A percentile compares a stretch with the other conserved stretches of the same genome.
These are phyloP conservation scores for Ophion costatus DNA, from an alignment of 2,888 invertebrate species.

Conservation along the genomic window DNA sequence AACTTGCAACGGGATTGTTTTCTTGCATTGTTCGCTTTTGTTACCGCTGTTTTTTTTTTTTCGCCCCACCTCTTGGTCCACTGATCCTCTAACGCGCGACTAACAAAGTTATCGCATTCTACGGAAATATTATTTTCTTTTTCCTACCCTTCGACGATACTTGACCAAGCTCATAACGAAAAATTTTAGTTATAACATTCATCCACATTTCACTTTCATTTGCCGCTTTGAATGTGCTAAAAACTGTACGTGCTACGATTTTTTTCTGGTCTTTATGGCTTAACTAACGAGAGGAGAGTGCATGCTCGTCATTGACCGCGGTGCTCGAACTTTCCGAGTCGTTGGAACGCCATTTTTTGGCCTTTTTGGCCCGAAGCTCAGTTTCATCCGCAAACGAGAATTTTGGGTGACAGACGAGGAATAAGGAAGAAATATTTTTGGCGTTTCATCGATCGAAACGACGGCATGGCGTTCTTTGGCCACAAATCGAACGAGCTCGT, in stretches of 20 bases:
- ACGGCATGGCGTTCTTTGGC: no score
- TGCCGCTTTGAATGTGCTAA: conserved; percentile 83
- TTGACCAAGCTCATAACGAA: conserved; percentile 81
- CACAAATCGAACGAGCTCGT: conserved; percentile 56
- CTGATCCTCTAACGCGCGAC: conserved; percentile 54
- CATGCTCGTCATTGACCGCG: conserved; percentile 49
- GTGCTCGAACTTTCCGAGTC: not conserved
- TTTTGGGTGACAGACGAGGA: no score
- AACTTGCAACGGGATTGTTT: conserved; percentile 48
- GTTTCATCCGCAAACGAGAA: no score
- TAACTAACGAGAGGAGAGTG: conserved; percentile 16
- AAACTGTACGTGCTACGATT: conserved; percentile 67
- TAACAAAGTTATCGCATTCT: conserved; percentile 61
- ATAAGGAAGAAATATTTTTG: no score
- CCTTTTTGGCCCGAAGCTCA: not conserved
- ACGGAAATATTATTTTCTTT: conserved; percentile 6
- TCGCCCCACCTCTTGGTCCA: not conserved
- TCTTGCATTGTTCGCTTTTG: conserved; percentile 15
- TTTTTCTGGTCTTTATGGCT: not conserved
- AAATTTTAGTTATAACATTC: conserved; percentile 80
- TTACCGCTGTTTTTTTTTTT: conserved; percentile 21
- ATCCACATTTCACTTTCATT: conserved; percentile 82
- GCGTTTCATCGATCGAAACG: no score
- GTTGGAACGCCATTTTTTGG: not conserved
- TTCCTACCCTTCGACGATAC: conserved; percentile 73